A percentile compares a stretch with the other conserved stretches of the same genome.
Evolutionary conservation across 2,113 vertebrate species (phyloP).

Genomic region (Mormoops blainvillei): DNA sequence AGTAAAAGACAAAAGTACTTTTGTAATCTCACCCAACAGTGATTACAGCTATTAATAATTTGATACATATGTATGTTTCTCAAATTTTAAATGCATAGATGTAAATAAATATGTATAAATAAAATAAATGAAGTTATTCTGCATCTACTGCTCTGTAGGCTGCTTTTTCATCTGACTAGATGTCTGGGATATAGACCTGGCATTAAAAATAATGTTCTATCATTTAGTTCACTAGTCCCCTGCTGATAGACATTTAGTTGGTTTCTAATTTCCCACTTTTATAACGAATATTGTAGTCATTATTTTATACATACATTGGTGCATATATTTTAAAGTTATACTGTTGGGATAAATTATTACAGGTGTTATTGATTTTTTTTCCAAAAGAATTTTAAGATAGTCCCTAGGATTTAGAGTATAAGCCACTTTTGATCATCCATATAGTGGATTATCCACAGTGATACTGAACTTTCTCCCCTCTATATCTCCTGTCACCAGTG

Average conservation of each 20-base stretch:
- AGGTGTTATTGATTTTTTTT: not conserved
- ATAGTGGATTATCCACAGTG: no score
- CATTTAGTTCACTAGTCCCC: not conserved
- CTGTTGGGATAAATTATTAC: conserved; percentile 8
- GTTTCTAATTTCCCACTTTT: conserved; percentile 26
- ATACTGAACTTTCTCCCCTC: not conserved
- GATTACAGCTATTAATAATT: not conserved
- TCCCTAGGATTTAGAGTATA: not conserved
- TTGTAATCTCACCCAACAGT: not conserved
- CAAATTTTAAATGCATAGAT: not conserved
- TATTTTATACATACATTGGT: not conserved
- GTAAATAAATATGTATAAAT: not conserved
- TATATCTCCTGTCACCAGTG: not conserved
- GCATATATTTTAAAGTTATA: not conserved
- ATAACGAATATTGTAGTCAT: not conserved
- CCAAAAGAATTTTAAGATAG: not conserved
- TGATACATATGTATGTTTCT: not conserved
- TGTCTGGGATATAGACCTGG: not conserved
- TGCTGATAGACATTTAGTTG: not conserved
- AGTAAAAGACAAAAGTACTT: not conserved
- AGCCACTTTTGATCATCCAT: not conserved
- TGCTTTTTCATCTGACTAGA: not conserved
- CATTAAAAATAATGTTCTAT: not conserved
- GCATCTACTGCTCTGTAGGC: not conserved
- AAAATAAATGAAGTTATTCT: not conserved